Evolutionary conservation across 2,888 invertebrate genomes (phyloP).

Genomic region (Julus scandinavius): DNA sequence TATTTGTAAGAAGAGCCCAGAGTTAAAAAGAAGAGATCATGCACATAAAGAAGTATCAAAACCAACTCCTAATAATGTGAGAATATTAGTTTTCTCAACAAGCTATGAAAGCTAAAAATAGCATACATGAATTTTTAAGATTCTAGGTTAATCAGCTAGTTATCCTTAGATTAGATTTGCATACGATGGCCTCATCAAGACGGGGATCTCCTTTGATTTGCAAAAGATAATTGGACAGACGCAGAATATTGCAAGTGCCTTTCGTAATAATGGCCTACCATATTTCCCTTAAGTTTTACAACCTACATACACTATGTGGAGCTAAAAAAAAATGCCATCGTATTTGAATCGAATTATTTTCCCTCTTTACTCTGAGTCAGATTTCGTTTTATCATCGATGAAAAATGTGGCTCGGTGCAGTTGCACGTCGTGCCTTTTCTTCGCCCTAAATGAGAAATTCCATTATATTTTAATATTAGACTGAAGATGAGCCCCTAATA

Average conservation of each 20-base stretch:
- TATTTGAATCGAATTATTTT: conserved; percentile 34
- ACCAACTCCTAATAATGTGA: too few relatives aligned
- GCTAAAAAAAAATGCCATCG: neutral
- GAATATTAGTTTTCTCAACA: too few relatives aligned
- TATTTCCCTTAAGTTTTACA: neutral
- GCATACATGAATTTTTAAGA: too few relatives aligned
- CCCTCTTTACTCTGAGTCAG: conserved; percentile 10
- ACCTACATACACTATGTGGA: neutral
- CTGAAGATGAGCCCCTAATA: conserved; percentile 34
- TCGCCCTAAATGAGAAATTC: conserved; percentile 42
- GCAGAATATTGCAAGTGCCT: neutral
- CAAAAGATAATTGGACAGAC: neutral
- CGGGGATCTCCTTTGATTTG: neutral
- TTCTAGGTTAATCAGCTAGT: too few relatives aligned
- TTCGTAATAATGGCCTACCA: neutral
- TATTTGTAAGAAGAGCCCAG: too few relatives aligned
- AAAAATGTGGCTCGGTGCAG: conserved; percentile 25
- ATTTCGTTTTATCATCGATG: conserved; percentile 39
- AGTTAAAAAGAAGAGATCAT: too few relatives aligned
- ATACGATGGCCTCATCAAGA: neutral
- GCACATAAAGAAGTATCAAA: too few relatives aligned
- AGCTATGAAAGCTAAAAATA: too few relatives aligned
- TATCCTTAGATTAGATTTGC: too few relatives aligned
- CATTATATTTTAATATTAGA: conserved; percentile 42
- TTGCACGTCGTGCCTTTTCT: conserved; percentile 9